Conservation (phyloP, 2,113 vertebrate genomes). For the Aptenodytes patagonicus region DNA sequence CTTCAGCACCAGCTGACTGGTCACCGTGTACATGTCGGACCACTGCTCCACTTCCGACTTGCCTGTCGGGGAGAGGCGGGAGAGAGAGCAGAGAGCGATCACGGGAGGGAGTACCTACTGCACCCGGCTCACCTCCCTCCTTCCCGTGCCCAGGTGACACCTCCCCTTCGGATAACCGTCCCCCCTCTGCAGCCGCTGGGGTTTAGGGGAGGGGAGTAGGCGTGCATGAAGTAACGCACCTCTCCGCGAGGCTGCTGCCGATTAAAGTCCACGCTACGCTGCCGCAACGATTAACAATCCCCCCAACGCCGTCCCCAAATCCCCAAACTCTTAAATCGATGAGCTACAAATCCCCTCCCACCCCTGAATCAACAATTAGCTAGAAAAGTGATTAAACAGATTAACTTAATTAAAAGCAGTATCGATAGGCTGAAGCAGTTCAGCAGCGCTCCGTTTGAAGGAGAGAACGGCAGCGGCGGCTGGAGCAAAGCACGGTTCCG, state of each 20-base stretch:
- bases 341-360: constrained; percentile 53
- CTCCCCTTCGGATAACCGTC: fast-evolving
- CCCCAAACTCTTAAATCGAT: not conserved
- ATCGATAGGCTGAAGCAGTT: not conserved
- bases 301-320: not conserved
- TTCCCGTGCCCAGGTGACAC: not conserved
- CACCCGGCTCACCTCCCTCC: not conserved
- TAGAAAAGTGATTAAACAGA: constrained; percentile 51
- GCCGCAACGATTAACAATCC: not conserved
- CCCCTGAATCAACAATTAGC: constrained; percentile 42
- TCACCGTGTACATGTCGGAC: constrained; percentile 94
- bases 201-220: not conserved
- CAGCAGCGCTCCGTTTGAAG: not conserved
- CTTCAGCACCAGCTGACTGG: constrained; percentile 86
- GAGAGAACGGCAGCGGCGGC: not conserved
- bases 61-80: constrained; percentile 39
- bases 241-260: fast-evolving
- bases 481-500: not conserved
- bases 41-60: constrained; percentile 89
- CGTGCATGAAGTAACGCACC: not conserved
- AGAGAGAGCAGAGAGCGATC: not conserved
- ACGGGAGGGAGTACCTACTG: not conserved
- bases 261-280: fast-evolving
- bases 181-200: not conserved
- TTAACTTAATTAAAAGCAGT: constrained; percentile 43